phyloP scores from a whole-genome alignment of 2,113 vertebrate genomes.

The Brachirus orientalis region DNA sequence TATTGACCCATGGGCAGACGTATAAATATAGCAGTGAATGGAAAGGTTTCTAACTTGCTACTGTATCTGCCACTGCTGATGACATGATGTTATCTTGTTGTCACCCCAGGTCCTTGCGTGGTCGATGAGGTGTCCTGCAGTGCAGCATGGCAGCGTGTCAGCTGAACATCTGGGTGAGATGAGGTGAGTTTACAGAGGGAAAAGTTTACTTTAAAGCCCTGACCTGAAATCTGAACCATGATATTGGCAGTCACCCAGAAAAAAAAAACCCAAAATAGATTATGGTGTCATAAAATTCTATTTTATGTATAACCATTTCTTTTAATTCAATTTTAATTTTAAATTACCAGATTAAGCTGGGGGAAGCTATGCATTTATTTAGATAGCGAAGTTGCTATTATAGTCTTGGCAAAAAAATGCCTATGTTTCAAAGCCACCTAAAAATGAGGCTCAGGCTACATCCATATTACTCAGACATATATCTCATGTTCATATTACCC shows the following conservation, averaged over 20 bases:
- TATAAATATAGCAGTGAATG: slow-evolving; percentile 20
- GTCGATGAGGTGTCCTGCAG: slow-evolving; percentile 62
- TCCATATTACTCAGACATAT: no score
- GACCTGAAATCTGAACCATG: not conserved
- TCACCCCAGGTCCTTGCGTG: slow-evolving; percentile 65
- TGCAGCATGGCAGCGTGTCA: slow-evolving; percentile 62
- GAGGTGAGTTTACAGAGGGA: slow-evolving; percentile 67
- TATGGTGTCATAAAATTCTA: no score
- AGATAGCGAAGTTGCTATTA: no score
- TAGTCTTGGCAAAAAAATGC: no score
- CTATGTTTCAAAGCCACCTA: no score
- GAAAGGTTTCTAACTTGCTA: slow-evolving; percentile 5
- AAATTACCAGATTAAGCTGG: not conserved
- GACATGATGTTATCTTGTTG: slow-evolving; percentile 23
- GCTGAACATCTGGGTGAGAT: slow-evolving; percentile 65
- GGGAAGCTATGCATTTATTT: no score
- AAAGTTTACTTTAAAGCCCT: not conserved
- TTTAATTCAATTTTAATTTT: no score
- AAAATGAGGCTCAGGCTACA: no score
- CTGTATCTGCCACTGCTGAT: slow-evolving; percentile 37
- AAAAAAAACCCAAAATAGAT: no score
- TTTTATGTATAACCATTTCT: no score
- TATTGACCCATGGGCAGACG: slow-evolving; percentile 36
- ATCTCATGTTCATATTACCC: no score
- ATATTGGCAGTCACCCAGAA: not conserved